Percentiles rank a stretch among this genome's conserved stretches.
These are phyloP conservation scores for Cephalopachus bancanus DNA, from an alignment of 2,797 vertebrate species.

Conservation along the genomic window DNA sequence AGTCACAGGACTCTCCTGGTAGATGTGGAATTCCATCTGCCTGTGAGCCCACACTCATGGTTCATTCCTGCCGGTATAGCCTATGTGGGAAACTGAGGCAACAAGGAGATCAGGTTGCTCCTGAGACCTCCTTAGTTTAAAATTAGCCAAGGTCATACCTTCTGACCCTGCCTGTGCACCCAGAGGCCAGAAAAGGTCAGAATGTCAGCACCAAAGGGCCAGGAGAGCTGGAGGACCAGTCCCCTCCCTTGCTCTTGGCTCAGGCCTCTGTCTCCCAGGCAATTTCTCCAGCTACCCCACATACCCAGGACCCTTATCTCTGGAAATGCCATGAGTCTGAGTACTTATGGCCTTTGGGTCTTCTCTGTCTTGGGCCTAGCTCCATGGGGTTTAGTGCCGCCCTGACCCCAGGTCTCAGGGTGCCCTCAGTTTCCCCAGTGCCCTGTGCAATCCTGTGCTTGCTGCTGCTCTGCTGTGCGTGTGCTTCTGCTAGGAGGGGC, in stretches of 20 bases:
- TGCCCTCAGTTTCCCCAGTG: fast-evolving
- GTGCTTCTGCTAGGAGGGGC: slow-evolving; percentile 69
- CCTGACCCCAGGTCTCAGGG: background rate
- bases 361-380: too few relatives aligned
- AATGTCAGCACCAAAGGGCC: fast-evolving
- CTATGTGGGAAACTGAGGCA: background rate
- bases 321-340: background rate
- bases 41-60: background rate
- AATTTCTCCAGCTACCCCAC: background rate
- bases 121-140: background rate
- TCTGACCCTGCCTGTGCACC: fast-evolving
- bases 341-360: background rate
- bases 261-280: background rate
- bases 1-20: background rate
- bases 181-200: background rate
- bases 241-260: background rate
- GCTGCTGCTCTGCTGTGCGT: slow-evolving; percentile 54
- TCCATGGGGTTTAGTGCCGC: background rate
- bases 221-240: background rate
- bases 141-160: background rate
- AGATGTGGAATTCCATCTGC: background rate
- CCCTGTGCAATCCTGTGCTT: slow-evolving; percentile 68
- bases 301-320: background rate
- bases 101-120: background rate
- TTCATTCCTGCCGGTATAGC: background rate